Percentiles rank a stretch among this genome's conserved stretches.
phyloP scores from a whole-genome alignment of 23 tunicate genomes.

The Styela clava region DNA sequence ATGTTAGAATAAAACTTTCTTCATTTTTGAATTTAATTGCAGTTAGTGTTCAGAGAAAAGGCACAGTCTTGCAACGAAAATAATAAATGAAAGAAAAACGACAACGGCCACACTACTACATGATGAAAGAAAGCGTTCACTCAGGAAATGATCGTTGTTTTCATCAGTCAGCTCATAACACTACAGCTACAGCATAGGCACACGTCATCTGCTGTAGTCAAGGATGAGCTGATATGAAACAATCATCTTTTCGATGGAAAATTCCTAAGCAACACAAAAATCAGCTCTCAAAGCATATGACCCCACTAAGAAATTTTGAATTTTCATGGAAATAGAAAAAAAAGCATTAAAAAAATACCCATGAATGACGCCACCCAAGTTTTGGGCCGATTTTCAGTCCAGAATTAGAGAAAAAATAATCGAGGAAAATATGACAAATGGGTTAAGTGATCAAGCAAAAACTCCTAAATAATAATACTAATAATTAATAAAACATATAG shows the following conservation, averaged over 20 bases:
- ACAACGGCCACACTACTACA: neutral
- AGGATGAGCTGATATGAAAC: too few relatives aligned
- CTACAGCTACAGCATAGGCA: too few relatives aligned
- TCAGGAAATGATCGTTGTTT: too few relatives aligned
- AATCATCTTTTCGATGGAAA: too few relatives aligned
- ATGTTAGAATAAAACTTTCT: too few relatives aligned
- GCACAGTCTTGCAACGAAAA: conserved; percentile 36
- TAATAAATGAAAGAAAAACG: neutral
- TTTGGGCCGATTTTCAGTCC: neutral
- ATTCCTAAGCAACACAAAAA: too few relatives aligned
- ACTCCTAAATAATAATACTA: neutral
- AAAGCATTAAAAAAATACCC: neutral
- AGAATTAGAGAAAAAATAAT: neutral
- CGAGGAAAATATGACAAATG: neutral
- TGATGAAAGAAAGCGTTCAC: neutral
- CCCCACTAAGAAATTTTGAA: neutral
- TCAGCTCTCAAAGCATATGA: neutral
- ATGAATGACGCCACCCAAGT: neutral
- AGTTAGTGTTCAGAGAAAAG: conserved; percentile 21
- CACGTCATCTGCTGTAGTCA: too few relatives aligned
- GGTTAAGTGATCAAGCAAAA: neutral
- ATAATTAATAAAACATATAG: too few relatives aligned
- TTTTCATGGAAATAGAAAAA: neutral
- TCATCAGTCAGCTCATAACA: too few relatives aligned
- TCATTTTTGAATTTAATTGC: too few relatives aligned